Evolutionary conservation across 2,113 vertebrate genomes (phyloP).

Genomic region (Mixornis gularis): DNA sequence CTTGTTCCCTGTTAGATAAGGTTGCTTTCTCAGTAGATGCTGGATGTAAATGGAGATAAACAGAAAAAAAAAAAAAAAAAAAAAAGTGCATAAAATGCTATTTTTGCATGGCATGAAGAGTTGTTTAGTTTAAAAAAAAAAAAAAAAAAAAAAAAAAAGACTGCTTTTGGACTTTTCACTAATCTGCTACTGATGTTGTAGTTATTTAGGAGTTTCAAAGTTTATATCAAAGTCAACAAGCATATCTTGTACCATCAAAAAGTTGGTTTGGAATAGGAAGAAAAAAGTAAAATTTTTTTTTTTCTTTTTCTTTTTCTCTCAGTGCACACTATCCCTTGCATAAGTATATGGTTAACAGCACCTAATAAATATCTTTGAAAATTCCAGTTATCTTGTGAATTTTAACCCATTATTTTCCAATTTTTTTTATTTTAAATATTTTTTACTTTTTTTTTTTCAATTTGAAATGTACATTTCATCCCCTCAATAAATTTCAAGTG

Average conservation of each 20-base stretch:
- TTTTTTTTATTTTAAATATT: not conserved
- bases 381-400: not conserved
- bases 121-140: too few relatives aligned
- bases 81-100: too few relatives aligned
- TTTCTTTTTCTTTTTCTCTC: not conserved
- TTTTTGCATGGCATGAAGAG: too few relatives aligned
- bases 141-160: rapidly evolving
- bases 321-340: not conserved
- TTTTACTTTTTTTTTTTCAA: not conserved
- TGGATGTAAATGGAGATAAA: not conserved
- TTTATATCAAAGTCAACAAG: not conserved
- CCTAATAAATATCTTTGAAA: not conserved
- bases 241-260: not conserved
- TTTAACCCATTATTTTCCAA: not conserved
- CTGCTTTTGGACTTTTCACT: not conserved
- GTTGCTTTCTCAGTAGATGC: not conserved
- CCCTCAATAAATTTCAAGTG: not conserved
- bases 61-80: rapidly evolving
- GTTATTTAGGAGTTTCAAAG: not conserved
- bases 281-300: not conserved
- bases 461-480: not conserved
- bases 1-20: not conserved
- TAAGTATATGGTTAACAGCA: not conserved
- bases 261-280: not conserved
- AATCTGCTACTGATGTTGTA: not conserved